Conservation (phyloP, 2,797 vertebrate genomes). For the Sebastes jordani region DNA sequence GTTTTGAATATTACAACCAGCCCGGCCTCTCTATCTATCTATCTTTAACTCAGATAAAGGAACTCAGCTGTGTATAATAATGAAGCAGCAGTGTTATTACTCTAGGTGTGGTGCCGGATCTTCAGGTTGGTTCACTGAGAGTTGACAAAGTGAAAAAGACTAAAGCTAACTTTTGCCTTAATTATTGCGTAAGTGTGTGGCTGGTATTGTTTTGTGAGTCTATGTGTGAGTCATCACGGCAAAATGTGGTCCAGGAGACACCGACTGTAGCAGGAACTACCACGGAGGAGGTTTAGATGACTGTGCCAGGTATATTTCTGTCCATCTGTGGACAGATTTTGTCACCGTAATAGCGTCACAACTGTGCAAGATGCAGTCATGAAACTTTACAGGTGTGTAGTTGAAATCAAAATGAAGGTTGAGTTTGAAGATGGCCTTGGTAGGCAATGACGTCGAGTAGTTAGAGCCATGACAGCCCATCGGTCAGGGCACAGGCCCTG, state of each 20-base stretch:
- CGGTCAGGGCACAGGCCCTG: too few relatives aligned
- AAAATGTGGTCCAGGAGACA: neutral
- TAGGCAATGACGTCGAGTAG: too few relatives aligned
- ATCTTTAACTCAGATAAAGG: neutral
- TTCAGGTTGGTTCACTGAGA: conserved; percentile 33
- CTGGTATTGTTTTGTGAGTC: too few relatives aligned
- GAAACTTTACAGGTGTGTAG: too few relatives aligned
- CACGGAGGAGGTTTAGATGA: neutral
- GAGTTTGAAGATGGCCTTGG: too few relatives aligned
- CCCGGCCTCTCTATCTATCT: neutral
- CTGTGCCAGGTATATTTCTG: neutral
- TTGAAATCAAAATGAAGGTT: too few relatives aligned
- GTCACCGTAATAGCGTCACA: too few relatives aligned
- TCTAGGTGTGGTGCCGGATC: conserved; percentile 54
- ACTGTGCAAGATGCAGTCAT: too few relatives aligned
- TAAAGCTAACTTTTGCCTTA: neutral
- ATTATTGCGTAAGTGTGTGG: neutral
- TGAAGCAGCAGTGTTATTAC: neutral
- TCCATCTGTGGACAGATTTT: too few relatives aligned
- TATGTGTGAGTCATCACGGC: too few relatives aligned
- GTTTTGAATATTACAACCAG: neutral
- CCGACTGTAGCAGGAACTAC: neutral
- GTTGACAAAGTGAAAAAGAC: neutral
- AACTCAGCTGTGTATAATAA: neutral
- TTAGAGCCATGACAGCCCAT: too few relatives aligned